A percentile compares a stretch with the other conserved stretches of the same genome.
Conservation (phyloP, 2,113 vertebrate genomes). For the Serinus canaria region DNA sequence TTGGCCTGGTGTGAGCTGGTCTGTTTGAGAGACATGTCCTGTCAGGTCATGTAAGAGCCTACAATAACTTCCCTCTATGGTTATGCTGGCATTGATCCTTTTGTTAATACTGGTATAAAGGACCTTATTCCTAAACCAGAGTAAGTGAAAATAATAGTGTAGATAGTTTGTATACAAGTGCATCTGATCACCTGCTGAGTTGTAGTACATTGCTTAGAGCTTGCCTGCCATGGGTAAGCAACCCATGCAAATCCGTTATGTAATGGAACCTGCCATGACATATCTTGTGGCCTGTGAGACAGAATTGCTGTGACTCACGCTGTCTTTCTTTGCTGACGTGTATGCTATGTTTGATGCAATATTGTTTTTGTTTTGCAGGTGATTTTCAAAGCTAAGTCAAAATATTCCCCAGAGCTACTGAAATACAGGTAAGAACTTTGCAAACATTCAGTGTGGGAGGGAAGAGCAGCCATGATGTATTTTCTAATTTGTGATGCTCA, state of each 20-base stretch:
- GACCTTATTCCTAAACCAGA: not conserved
- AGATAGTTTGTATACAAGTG: not conserved
- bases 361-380: constrained; percentile 77
- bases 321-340: not conserved
- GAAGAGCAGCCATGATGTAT: not conserved
- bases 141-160: not conserved
- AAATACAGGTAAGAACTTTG: constrained; percentile 84
- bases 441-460: not conserved
- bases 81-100: not conserved
- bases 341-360: not conserved
- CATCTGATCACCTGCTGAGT: not conserved
- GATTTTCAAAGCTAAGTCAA: constrained; percentile 94
- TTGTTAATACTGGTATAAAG: not conserved
- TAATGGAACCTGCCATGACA: not conserved
- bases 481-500: not conserved
- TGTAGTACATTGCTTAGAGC: not conserved
- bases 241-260: not conserved
- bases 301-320: not conserved
- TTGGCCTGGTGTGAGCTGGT: not conserved
- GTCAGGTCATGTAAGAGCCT: not conserved
- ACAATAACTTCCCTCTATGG: not conserved
- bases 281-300: not conserved
- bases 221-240: not conserved
- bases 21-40: not conserved
- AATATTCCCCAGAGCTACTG: constrained; percentile 88